phyloP scores from a whole-genome alignment of 2,888 invertebrate genomes.

The Archips xylosteana region DNA sequence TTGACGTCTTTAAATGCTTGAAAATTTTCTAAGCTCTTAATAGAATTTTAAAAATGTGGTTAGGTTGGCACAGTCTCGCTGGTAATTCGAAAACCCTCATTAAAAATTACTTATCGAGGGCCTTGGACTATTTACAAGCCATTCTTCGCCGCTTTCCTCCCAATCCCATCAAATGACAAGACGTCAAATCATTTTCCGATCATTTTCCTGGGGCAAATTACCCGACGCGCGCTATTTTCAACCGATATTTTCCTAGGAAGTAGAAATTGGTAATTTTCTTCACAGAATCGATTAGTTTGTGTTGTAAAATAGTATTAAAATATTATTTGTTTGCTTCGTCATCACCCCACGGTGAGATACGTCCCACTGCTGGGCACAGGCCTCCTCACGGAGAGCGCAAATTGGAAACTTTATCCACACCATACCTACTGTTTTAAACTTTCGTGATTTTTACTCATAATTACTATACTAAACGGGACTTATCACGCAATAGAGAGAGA shows the following conservation, averaged over 20 bases:
- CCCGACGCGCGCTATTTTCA: constrained; percentile 22
- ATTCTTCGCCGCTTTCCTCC: neutral
- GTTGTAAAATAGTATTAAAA: neutral
- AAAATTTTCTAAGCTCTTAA: neutral
- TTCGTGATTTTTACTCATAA: too few relatives aligned
- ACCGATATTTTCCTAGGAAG: constrained; percentile 16
- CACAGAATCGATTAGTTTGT: constrained; percentile 5
- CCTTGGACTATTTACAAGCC: neutral
- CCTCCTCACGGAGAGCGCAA: too few relatives aligned
- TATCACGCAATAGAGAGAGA: too few relatives aligned
- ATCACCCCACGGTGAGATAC: too few relatives aligned
- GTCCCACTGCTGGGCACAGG: too few relatives aligned
- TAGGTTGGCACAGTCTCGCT: neutral
- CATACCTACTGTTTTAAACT: too few relatives aligned
- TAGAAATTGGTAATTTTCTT: constrained; percentile 17
- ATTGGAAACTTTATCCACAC: too few relatives aligned
- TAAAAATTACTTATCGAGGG: neutral
- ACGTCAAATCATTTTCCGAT: constrained; percentile 16
- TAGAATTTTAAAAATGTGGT: neutral
- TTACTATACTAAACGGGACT: too few relatives aligned
- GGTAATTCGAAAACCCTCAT: neutral
- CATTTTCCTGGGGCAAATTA: constrained; percentile 29
- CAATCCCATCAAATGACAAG: neutral
- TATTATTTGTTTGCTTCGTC: too few relatives aligned
- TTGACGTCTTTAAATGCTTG: too few relatives aligned